Base-by-base conservation (phyloP, 2,888 invertebrate genomes). In the Lydus trimaculatus region DNA sequence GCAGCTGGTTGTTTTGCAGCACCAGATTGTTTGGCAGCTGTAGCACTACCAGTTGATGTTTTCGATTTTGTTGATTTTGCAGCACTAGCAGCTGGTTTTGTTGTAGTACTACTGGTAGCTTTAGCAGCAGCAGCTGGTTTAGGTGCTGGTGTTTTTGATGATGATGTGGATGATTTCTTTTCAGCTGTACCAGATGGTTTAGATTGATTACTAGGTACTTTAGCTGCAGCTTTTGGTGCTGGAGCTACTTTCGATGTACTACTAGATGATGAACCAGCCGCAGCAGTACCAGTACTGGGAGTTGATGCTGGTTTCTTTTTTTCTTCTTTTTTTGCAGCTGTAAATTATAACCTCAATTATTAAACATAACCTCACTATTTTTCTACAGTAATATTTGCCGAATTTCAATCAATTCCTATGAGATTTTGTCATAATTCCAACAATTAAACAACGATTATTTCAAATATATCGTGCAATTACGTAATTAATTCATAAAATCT, bases 251-350 rank as follows among this genome's bases (percentile, higher is more conserved):
- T 79, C 0, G 83, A 79, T 13, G 83, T 77, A 56, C 83, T 77
- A 43, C 82, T 3, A 8, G 48, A 20, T 48, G 48, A 7, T 9
- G 48, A 20, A 20, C 20, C 48, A 20, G 48, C 77, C 5, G 86
- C 83, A 15, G 84, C 85, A 52, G 86, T 85, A 71, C 86, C 75
- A 48, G 79, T 72, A 31, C 82, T 78, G 25, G 84, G 81, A 60
- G 84, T 83, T 11, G 86, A 76, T 8, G 87, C 83, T 61, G 87
- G 86, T 76, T 86, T 86, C 80, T 86, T 86, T 67, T 84, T 85
- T 36, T 81, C 83, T 88, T 90, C 84, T 88, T 90, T 80, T 88
- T 90, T 75, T 85, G 85, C 80, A 70, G 79, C 80, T 78, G 71
- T 64, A 80, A 76, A 64, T 65, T 64, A 63, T 75, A 72, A 73